phyloP scores from a whole-genome alignment of 2,888 invertebrate genomes.

The Thymelicus acteon region DNA sequence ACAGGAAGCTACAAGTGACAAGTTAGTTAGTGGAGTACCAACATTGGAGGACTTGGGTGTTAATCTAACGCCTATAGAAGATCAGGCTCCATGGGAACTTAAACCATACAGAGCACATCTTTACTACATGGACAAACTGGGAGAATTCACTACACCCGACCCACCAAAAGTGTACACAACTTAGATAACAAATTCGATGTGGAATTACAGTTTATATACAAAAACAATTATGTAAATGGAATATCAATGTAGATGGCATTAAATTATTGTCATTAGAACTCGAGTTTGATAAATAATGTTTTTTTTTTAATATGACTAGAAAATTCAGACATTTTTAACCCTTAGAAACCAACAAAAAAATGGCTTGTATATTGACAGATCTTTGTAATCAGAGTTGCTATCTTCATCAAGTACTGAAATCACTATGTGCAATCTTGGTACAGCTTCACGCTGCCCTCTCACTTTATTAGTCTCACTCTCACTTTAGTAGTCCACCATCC shows the following conservation, averaged over 20 bases:
- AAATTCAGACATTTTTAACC: no score
- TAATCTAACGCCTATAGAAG: conserved; percentile 89
- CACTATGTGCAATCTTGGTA: no score
- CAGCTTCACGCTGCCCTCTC: no score
- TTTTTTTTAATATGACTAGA: no score
- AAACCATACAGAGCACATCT: conserved; percentile 87
- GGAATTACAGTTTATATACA: conserved; percentile 8
- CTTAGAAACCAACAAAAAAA: no score
- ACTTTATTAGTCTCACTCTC: no score
- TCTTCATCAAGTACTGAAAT: no score
- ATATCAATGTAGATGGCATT: conserved; percentile 45
- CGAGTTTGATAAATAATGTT: conserved; percentile 26
- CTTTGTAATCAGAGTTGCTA: no score
- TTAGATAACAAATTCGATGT: conserved; percentile 17
- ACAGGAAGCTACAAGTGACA: conserved; percentile 92
- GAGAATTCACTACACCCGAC: conserved; percentile 89
- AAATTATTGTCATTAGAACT: conserved; percentile 52
- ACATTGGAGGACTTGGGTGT: conserved; percentile 96
- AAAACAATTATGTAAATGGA: conserved; percentile 34
- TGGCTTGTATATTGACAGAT: no score
- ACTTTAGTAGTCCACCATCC: no score
- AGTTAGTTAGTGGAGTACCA: conserved; percentile 85
- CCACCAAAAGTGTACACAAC: conserved; percentile 77
- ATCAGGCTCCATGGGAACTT: conserved; percentile 93
- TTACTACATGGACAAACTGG: conserved; percentile 90